Percentiles rank a stretch among this genome's conserved stretches.
phyloP scores from a whole-genome alignment of 2,113 vertebrate species.

The Taxidea taxus region DNA sequence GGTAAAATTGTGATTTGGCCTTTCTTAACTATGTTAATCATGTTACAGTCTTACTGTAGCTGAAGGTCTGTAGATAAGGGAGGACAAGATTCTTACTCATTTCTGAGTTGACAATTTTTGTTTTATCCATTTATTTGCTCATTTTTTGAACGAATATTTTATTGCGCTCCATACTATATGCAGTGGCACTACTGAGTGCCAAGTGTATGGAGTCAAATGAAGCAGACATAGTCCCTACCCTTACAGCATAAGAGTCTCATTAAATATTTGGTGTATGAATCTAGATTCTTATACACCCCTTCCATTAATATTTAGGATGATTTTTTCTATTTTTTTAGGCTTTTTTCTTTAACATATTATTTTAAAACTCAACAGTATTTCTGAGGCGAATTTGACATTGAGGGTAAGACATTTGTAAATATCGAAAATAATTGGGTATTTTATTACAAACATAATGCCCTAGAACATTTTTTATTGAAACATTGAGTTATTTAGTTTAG shows the following conservation, averaged over 20 bases:
- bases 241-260: not conserved
- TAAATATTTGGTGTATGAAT: not conserved
- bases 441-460: not conserved
- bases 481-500: slow-evolving; percentile 10
- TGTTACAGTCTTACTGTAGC: not conserved
- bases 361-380: not conserved
- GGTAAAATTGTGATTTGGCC: not conserved
- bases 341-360: not conserved
- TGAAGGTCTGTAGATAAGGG: not conserved
- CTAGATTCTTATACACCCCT: not conserved
- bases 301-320: not conserved
- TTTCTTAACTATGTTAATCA: not conserved
- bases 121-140: not conserved
- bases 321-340: not conserved
- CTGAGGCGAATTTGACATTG: slow-evolving; percentile 5
- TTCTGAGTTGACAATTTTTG: not conserved
- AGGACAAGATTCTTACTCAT: not conserved
- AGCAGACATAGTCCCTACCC: not conserved
- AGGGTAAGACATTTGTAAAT: not conserved
- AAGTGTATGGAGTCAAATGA: not conserved
- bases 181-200: not conserved
- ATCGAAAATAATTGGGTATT: not conserved
- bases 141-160: not conserved
- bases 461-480: not conserved
- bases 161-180: not conserved